Percentiles rank a stretch among this genome's conserved stretches.
Conservation (phyloP, 2,113 vertebrate species). For the Oryzias javanicus region DNA sequence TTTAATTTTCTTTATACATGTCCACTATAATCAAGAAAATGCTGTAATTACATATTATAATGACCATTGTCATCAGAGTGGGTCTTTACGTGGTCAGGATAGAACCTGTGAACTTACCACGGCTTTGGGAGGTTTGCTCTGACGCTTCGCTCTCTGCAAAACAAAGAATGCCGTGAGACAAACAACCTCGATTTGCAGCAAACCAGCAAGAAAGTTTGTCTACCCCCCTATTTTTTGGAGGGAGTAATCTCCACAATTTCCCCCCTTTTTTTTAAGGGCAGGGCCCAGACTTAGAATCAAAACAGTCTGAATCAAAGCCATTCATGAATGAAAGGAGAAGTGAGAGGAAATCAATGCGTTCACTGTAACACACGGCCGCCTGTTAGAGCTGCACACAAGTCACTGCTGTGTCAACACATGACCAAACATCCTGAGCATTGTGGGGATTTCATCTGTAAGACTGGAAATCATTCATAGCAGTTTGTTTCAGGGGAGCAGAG, state of each 20-base stretch:
- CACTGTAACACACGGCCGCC: conserved; percentile 59
- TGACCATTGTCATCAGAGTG: too few relatives aligned
- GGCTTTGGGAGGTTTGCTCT: conserved; percentile 68
- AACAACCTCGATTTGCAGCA: neutral
- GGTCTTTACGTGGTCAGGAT: too few relatives aligned
- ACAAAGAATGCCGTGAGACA: conserved; percentile 36
- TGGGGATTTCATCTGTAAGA: conserved; percentile 36
- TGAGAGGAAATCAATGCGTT: conserved; percentile 65
- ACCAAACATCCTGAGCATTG: conserved; percentile 60
- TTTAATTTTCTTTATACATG: too few relatives aligned
- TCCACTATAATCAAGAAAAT: too few relatives aligned
- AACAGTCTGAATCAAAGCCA: conserved; percentile 75
- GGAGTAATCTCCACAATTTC: conserved; percentile 41
- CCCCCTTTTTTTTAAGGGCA: conserved; percentile 21
- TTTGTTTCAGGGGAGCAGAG: too few relatives aligned
- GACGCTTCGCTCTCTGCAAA: conserved; percentile 74
- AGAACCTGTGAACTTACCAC: conserved; percentile 63
- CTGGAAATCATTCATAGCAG: conserved; percentile 18
- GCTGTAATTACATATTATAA: too few relatives aligned
- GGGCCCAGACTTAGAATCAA: conserved; percentile 41
- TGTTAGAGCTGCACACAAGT: conserved; percentile 54
- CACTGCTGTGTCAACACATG: conserved; percentile 71
- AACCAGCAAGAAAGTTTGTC: neutral
- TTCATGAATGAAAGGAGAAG: conserved; percentile 73
- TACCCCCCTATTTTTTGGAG: neutral